These are phyloP conservation scores for Maconellicoccus hirsutus DNA, from an alignment of 1,140 invertebrate species.

Conservation along the genomic window DNA sequence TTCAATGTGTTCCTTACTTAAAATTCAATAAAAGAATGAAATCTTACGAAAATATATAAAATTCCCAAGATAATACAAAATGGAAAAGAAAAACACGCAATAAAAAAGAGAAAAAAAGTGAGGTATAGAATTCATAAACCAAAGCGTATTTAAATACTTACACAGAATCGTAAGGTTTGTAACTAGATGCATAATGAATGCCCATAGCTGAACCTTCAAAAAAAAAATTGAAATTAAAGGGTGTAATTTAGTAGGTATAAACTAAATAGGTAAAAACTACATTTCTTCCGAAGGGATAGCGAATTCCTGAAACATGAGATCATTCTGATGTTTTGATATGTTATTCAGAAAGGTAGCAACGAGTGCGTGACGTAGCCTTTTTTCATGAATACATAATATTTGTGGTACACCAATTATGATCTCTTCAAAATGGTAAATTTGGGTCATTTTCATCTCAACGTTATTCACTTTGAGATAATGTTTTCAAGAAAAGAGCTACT, in stretches of 20 bases:
- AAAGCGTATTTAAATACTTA: slow-evolving; percentile 27
- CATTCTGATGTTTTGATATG: no score
- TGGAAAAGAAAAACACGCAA: not conserved
- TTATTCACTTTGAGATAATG: no score
- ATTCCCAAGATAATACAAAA: not conserved
- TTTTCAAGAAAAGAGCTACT: no score
- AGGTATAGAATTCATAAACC: not conserved
- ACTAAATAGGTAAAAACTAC: no score
- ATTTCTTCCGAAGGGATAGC: no score
- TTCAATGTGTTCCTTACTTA: not conserved
- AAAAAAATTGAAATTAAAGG: not conserved
- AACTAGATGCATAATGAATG: slow-evolving; percentile 33
- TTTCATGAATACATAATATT: no score
- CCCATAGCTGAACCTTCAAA: slow-evolving; percentile 22
- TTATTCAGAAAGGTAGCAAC: no score
- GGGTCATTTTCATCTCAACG: not conserved
- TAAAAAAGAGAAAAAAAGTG: not conserved
- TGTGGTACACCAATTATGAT: not conserved
- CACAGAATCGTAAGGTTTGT: slow-evolving; percentile 33
- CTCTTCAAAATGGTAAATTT: not conserved
- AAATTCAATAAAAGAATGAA: not conserved
- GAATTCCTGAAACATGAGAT: no score
- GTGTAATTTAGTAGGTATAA: no score
- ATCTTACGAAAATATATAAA: no score
- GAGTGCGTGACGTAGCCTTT: no score